Conservation (phyloP, 2,113 vertebrate species). For the Zapus hudsonius region DNA sequence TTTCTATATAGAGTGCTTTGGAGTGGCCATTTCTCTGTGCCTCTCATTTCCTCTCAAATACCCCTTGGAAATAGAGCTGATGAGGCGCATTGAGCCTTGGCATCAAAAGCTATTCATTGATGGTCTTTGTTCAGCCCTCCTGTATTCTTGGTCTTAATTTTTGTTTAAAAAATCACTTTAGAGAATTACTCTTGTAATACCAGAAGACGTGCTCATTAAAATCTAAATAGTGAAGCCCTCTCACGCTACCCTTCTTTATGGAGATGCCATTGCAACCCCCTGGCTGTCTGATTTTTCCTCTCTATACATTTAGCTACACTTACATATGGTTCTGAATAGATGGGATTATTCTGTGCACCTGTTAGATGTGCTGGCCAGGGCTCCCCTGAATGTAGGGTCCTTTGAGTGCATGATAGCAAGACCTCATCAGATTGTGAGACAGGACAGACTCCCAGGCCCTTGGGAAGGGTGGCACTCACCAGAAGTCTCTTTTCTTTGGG, state of each 20-base stretch:
- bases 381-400: not conserved
- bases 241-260: not conserved
- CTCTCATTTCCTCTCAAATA: conserved; percentile 66
- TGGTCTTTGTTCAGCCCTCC: not conserved
- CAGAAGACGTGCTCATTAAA: conserved; percentile 22
- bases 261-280: not conserved
- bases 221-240: conserved; percentile 5
- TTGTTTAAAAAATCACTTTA: not conserved
- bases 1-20: conserved; percentile 70
- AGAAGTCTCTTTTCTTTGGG: not conserved
- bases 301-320: not conserved
- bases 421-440: not conserved
- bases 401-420: not conserved
- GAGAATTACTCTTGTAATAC: conserved; percentile 21
- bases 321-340: not conserved
- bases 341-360: not conserved
- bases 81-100: conserved; percentile 72
- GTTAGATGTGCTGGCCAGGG: not conserved
- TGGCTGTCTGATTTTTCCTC: not conserved
- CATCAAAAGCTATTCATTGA: conserved; percentile 67
- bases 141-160: conserved; percentile 39
- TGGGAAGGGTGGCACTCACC: not conserved
- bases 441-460: not conserved
- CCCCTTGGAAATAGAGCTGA: conserved; percentile 70
- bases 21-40: conserved; percentile 70